Conservation (phyloP, 2,888 invertebrate genomes). For the Volucella inanis region DNA sequence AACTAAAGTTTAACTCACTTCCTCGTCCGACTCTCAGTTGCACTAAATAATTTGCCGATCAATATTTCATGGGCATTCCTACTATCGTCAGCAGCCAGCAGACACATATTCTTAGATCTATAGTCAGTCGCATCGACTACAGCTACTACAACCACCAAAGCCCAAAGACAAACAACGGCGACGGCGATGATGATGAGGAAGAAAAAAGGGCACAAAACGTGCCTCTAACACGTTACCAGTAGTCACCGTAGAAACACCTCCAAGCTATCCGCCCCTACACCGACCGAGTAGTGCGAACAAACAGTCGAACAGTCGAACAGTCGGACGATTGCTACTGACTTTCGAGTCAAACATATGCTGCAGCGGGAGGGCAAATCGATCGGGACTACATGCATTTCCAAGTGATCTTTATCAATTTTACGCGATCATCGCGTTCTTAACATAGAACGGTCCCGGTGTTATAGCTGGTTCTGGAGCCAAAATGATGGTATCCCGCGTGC, state of each 20-base stretch:
- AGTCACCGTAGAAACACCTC: constrained; percentile 68
- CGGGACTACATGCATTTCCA: constrained; percentile 72
- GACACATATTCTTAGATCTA: constrained; percentile 10
- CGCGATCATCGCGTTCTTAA: constrained; percentile 72
- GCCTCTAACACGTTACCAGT: constrained; percentile 71
- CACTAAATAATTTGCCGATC: constrained; percentile 71
- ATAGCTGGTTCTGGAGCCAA: no score
- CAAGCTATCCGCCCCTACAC: constrained; percentile 53
- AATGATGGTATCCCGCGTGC: constrained; percentile 50
- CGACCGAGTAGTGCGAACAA: constrained; percentile 3
- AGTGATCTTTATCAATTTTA: constrained; percentile 75
- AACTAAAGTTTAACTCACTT: constrained; percentile 43
- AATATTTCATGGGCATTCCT: constrained; percentile 60
- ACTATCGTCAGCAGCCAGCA: constrained; percentile 1
- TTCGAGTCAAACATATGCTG: constrained; percentile 43
- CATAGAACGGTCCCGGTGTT: constrained; percentile 50
- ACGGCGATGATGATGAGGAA: constrained; percentile 24
- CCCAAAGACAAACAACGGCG: neutral
- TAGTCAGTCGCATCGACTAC: neutral
- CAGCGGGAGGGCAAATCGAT: constrained; percentile 74
- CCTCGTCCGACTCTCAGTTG: constrained; percentile 61
- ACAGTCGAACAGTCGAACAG: neutral
- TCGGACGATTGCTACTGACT: constrained; percentile 12
- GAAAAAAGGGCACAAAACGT: constrained; percentile 60
- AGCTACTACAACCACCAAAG: neutral